Evolutionary conservation across 1,140 invertebrate genomes (phyloP), one percentile per base, ranked within the genome.

Genomic region (Monochamus saltuarius): DNA sequence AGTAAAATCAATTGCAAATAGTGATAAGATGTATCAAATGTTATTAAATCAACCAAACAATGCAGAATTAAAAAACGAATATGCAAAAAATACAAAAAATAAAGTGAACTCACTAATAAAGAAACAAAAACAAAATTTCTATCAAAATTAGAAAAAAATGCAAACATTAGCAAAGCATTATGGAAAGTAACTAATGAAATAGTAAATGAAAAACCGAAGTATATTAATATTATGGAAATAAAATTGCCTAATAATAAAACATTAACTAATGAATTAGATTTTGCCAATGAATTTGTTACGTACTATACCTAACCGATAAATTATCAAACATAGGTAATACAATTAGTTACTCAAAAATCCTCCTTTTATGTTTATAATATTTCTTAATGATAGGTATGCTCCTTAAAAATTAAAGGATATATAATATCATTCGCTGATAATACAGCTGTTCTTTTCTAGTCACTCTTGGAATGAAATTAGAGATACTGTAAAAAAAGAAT

Each of bases 11-110:
- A 53, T 53, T 8, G 39, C n/a, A 8, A 36, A 38, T 10, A 53
- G 34, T n/a, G 34, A 53, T 53, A 8, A 53, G 17, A 40, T 19
- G n/a, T 53, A 53, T 53, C 10, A 53, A 22, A 36, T 38, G 8
- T 16, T 53, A 16, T 16, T 38, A 22, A 38, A 8, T 11, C 11
- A 53, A 7, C 35, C 38, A 11, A 16, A 53, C 10, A 38, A 53
- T 14, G 16, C 36, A 36, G 34, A 40, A 9, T 11, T 53, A 16
- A 53, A 53, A 38, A n/a, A 7, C 7, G 13, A 53, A 38, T 53
- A 38, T 9, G n/a, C 1, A 8, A 19, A 8, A 53, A 14, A 19
- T 7, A 53, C n/a, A n/a, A n/a, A 40, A 53, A 53, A 53, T 10
- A 37, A 22, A 11, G 16, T 53, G 13, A 38, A 16, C 29, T 17